A percentile compares a stretch with the other conserved stretches of the same genome.
phyloP scores from a whole-genome alignment of 2,797 vertebrate species.

The Lepus oiostolus region DNA sequence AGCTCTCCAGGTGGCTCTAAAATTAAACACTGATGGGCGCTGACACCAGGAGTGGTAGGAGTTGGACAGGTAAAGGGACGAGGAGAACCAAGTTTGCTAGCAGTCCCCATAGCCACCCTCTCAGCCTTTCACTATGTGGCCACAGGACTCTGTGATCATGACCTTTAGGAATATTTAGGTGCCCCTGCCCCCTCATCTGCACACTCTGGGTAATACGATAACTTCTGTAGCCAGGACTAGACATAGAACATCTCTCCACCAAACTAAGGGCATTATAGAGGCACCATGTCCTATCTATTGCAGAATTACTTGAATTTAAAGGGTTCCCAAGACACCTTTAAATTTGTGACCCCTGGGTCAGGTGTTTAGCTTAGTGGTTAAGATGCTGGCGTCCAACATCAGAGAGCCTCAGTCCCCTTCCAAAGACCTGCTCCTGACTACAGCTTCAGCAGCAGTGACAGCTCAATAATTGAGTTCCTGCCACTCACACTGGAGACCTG shows the following conservation, averaged over 20 bases:
- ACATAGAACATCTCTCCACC: not conserved
- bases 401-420: no score
- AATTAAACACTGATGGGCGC: not conserved
- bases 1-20: not conserved
- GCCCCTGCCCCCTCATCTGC: no score
- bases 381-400: no score
- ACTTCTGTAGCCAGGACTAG: not conserved
- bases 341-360: not conserved
- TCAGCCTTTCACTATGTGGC: not conserved
- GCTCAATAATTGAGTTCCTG: no score
- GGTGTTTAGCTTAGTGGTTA: no score
- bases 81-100: not conserved
- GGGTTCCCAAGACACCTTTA: not conserved
- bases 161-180: not conserved
- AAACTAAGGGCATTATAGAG: not conserved
- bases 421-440: no score
- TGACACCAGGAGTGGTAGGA: not conserved
- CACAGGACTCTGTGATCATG: not conserved
- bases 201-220: no score
- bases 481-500: no score
- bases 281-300: not conserved
- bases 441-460: no score
- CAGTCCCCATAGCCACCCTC: rapidly evolving
- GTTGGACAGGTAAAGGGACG: not conserved
- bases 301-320: not conserved